These are phyloP conservation scores for Ailurus styani DNA, from an alignment of 2,113 vertebrate species.

Conservation along the genomic window DNA sequence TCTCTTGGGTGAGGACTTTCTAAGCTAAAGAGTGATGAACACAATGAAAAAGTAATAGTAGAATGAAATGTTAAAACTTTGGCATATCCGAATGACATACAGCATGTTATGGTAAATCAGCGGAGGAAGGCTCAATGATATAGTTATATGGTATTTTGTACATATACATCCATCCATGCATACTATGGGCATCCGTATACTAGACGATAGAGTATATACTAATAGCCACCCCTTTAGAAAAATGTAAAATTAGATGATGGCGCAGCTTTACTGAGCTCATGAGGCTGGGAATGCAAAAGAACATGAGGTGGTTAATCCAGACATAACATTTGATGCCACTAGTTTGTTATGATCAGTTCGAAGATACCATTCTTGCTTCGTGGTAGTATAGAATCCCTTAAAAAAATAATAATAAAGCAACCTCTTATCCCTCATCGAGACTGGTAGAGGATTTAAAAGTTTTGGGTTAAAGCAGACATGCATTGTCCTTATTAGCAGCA, in stretches of 20 bases:
- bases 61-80: background rate
- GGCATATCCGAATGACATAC: background rate
- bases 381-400: background rate
- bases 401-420: background rate
- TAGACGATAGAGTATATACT: background rate
- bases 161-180: background rate
- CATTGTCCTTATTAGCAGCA: background rate
- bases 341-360: background rate
- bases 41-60: background rate
- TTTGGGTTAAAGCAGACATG: slow-evolving; percentile 14
- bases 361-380: background rate
- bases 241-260: background rate
- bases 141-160: background rate
- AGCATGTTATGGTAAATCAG: background rate
- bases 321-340: background rate
- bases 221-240: background rate
- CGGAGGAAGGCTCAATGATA: background rate
- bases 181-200: background rate
- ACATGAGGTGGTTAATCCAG: background rate
- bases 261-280: background rate
- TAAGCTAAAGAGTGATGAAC: background rate
- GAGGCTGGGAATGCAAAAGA: background rate
- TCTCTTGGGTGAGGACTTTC: background rate
- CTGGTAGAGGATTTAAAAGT: background rate
- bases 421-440: background rate